Percentiles rank a stretch among this genome's conserved stretches.
Evolutionary conservation across 2,888 invertebrate species (phyloP).

Genomic region (Spicauda simplicius): DNA sequence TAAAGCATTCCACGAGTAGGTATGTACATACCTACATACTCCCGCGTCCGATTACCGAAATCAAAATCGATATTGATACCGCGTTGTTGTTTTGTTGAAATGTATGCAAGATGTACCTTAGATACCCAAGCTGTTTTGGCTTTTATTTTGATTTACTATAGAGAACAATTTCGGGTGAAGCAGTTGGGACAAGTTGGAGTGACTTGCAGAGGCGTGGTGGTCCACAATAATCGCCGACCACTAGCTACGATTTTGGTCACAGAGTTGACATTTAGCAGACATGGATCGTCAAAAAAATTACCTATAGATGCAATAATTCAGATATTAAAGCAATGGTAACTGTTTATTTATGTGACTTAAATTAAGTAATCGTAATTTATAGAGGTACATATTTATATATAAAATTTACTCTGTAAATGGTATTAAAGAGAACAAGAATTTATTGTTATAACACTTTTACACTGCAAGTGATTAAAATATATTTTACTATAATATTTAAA

Average conservation of each 20-base stretch:
- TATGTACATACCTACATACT: not conserved
- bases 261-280: conserved; percentile 37
- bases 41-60: conserved; percentile 64
- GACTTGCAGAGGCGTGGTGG: conserved; percentile 79
- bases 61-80: conserved; percentile 71
- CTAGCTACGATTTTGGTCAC: conserved; percentile 52
- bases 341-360: no score
- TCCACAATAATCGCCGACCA: conserved; percentile 68
- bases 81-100: conserved; percentile 60
- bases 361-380: no score
- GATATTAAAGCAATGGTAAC: no score
- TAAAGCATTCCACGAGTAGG: not conserved
- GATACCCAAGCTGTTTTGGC: conserved; percentile 37
- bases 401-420: no score
- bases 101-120: conserved; percentile 47
- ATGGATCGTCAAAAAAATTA: not conserved
- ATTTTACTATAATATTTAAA: no score
- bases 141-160: conserved; percentile 36
- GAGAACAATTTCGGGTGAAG: not conserved
- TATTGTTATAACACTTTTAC: no score
- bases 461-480: no score
- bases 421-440: no score
- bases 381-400: no score
- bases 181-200: conserved; percentile 38
- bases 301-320: no score